Evolutionary conservation across 2,797 vertebrate species (phyloP).

Genomic region (Tragelaphus eurycerus): DNA sequence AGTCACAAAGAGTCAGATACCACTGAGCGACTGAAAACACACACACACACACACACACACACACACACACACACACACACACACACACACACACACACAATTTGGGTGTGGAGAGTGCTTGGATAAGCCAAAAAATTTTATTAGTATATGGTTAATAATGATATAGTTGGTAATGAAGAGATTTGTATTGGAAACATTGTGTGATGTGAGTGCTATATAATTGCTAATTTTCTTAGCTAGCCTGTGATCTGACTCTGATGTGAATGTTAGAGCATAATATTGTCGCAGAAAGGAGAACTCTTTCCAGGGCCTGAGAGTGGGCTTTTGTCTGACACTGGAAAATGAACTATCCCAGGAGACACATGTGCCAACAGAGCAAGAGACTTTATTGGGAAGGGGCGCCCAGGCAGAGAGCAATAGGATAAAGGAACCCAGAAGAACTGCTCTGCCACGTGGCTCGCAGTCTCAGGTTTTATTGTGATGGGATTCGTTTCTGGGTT

Average conservation of each 20-base stretch:
- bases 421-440: not conserved
- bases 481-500: not conserved
- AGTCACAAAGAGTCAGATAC: not conserved
- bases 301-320: not conserved
- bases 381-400: not conserved
- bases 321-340: not conserved
- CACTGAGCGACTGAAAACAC: not conserved
- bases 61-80: not conserved
- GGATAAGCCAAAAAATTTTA: not conserved
- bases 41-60: not conserved
- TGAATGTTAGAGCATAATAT: not conserved
- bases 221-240: conserved; percentile 24
- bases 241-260: not conserved
- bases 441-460: not conserved
- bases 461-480: not conserved
- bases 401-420: not conserved
- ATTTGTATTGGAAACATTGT: not conserved
- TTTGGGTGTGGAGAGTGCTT: not conserved
- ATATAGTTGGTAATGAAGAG: not conserved
- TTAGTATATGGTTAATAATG: not conserved
- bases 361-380: not conserved
- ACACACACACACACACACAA: not conserved
- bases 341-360: not conserved
- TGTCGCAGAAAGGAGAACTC: not conserved
- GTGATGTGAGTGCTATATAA: not conserved